Percentiles rank a stretch among this genome's conserved stretches.
Evolutionary conservation across 30 jellyfish, hydroid and myxozoan genomes (phyloP).

Genomic region (Nemopilema nomurai): DNA sequence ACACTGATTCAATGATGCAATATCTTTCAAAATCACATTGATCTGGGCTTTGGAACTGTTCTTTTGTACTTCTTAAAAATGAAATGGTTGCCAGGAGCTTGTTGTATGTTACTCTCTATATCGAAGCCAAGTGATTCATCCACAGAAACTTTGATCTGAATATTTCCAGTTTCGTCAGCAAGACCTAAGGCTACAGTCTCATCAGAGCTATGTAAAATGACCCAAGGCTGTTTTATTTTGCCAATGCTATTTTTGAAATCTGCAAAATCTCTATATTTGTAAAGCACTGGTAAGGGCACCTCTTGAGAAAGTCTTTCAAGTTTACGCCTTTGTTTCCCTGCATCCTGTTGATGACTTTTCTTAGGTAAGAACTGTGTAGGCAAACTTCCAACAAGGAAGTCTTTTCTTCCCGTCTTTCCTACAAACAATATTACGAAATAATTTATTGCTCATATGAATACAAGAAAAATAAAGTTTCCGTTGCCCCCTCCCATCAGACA

Average conservation of each 20-base stretch:
- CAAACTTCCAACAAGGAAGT: constrained; percentile 40
- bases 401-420: constrained; percentile 49
- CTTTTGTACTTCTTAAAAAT: constrained; percentile 30
- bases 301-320: constrained; percentile 20
- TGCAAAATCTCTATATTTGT: constrained; percentile 43
- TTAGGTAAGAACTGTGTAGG: constrained; percentile 27
- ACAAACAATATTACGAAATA: neutral
- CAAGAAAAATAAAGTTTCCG: neutral
- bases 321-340: constrained; percentile 22
- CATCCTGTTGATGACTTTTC: constrained; percentile 29
- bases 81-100: constrained; percentile 25
- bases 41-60: constrained; percentile 34
- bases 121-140: constrained; percentile 43
- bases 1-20: constrained; percentile 18
- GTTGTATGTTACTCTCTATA: constrained; percentile 24
- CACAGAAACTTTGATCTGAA: constrained; percentile 15
- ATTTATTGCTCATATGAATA: neutral
- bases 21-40: constrained; percentile 12
- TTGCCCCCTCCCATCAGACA: constrained; percentile 1
- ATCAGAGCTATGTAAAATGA: constrained; percentile 12
- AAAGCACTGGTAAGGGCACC: constrained; percentile 25
- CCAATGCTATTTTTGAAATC: constrained; percentile 9
- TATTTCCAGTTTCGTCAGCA: constrained; percentile 14
- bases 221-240: constrained; percentile 39
- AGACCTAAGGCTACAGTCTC: constrained; percentile 14